Base-by-base conservation (phyloP, 2,113 vertebrate species). In the Rhizomys pruinosus region DNA sequence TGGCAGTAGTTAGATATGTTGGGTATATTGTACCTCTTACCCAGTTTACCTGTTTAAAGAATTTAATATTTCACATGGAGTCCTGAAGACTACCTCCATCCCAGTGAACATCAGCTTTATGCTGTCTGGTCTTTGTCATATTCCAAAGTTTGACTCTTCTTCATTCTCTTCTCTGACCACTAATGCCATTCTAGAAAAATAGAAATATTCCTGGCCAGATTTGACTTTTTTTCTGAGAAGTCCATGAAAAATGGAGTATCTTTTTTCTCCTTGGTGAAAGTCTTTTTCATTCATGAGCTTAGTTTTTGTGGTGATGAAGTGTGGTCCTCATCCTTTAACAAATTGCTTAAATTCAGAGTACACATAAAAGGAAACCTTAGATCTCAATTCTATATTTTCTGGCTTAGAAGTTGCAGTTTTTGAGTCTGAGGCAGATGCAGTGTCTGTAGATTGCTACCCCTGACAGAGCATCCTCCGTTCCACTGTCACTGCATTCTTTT, bases 271-370 rank as follows among this genome's bases (percentile, higher is more conserved):
- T 81, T 13, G 23, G 8, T 84, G 63, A 87, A 88, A 69, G 61
- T 1, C 34, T 84, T 85, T 0, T 55, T 90, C 7, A 69, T 89
- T 91, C 44, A 6, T 59, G 76, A 59, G 5, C 39, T 37, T 39
- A 68, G 74, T 87, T 89, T 91, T 61, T 95, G 29, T 78, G 63
- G n/a, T 52, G 20, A 11, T 90, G 16, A 92, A 72, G 39, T 93
- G 74, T 90, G 72, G 12, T 71, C 55, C 19, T 55, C 47, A 9
- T 89, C 39, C 39, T 72, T 1, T 91, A 73, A 44, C 39, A 90
- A 82, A 44, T 52, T 37, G 76, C 4, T 74, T 95, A 39, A 13
- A 32, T 85, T 39, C 71, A 88, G 27, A 85, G 59, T 52, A 55
- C 19, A 72, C 81, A 89, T 78, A 10, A 34, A 89, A 27, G 79